Evolutionary conservation across 2,888 invertebrate genomes (phyloP), one percentile per base, ranked within the genome.

Genomic region (Chrysolina oricalcia): DNA sequence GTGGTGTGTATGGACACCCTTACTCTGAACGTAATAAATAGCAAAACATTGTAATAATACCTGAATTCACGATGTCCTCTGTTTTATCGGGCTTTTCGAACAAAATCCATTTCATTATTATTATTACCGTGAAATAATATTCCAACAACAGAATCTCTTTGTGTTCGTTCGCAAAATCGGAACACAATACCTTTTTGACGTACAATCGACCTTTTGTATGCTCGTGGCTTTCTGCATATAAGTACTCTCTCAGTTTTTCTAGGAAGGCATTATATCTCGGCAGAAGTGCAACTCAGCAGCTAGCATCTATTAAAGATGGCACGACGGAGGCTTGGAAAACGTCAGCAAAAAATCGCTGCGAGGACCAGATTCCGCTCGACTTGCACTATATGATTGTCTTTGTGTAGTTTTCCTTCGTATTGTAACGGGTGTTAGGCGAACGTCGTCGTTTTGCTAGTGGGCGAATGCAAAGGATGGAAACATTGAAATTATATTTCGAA

Each of bases 251-350:
- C 5, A 48, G 68, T 19, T 68, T 68, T 68, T 68, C 56, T 56
- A 68, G 68, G 68, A 68, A 68, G 68, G 53, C 68, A 53, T 68
- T 68, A 50, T 68, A 68, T 68, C 53, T 50, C 53, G 27, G 27
- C 59, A 59, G 27, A 59, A 59, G 10, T 35, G 27, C 23, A 17
- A 35, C 17, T 59, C 59, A 59, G 59, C 59, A 59, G 9, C 59
- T 35, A n/a, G 35, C 13, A 35, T 59, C 59, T 59, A 59, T n/a
- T 59, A 59, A 59, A 59, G 59, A 59, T 59, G 59, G 13, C 59
- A 59, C 59, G 27, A 15, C 27, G 59, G 27, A 27, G 27, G 11
- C 27, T 23, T 59, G 17, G 27, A 59, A 35, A 8, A 59, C 59
- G 59, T 35, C 59, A 59, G 27, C 59, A 27, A n/a, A 59, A 35